These are phyloP conservation scores for Colistium nudipinnis DNA, from an alignment of 2,113 vertebrate genomes.

Conservation along the genomic window DNA sequence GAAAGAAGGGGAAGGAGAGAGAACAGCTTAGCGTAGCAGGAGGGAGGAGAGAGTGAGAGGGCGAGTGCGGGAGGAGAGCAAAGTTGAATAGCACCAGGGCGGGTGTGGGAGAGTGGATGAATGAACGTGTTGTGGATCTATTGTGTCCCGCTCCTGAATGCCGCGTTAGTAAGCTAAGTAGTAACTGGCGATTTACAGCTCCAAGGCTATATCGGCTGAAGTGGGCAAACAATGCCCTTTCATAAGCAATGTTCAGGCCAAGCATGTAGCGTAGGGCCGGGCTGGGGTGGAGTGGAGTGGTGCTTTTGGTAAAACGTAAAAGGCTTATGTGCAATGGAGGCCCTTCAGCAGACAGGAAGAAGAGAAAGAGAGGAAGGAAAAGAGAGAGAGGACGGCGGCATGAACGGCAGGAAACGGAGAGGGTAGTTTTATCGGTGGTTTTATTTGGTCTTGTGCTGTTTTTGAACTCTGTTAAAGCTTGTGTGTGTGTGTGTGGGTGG, in stretches of 20 bases:
- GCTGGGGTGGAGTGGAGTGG: conserved; percentile 53
- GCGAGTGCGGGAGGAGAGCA: conserved; percentile 53
- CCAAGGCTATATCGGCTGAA: conserved; percentile 69
- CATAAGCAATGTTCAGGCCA: conserved; percentile 51
- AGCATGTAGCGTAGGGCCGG: conserved; percentile 20
- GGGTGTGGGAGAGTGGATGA: conserved; percentile 56
- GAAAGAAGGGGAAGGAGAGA: conserved; percentile 60
- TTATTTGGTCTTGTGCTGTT: too few species aligned
- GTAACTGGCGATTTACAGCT: conserved; percentile 73
- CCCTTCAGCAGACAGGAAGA: conserved; percentile 11
- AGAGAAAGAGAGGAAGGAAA: not conserved
- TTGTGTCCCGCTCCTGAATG: conserved; percentile 73
- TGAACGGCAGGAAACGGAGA: not conserved
- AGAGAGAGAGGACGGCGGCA: not conserved
- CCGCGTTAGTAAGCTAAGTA: conserved; percentile 78
- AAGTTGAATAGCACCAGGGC: conserved; percentile 69
- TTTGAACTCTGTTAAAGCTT: too few species aligned
- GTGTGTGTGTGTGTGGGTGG: too few species aligned
- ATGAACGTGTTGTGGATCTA: conserved; percentile 72
- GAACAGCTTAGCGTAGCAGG: conserved; percentile 71
- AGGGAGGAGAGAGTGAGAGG: conserved; percentile 59
- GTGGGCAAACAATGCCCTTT: conserved; percentile 72
- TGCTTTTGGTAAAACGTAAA: conserved; percentile 28
- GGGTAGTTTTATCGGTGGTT: not conserved
- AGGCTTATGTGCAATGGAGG: conserved; percentile 27